Conservation (phyloP, 23 tunicate species). For the Phallusia fumigata region DNA sequence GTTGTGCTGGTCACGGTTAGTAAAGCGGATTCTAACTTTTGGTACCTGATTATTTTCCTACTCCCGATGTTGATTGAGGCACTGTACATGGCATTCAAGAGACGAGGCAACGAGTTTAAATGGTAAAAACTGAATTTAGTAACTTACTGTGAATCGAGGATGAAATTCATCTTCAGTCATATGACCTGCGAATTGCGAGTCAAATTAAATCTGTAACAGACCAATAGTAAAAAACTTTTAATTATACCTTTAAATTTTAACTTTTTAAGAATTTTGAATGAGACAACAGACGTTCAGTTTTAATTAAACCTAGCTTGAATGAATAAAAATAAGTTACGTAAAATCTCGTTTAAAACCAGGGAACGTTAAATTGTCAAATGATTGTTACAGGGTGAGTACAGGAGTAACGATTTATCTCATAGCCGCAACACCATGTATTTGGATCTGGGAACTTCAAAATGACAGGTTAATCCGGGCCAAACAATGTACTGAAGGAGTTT, state of each 20-base stretch:
- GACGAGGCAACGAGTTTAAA: conserved; percentile 51
- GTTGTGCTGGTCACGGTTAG: conserved; percentile 72
- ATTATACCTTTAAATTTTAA: no score
- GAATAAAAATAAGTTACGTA: no score
- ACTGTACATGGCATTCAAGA: conserved; percentile 28
- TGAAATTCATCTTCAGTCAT: no score
- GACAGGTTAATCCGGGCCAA: not conserved
- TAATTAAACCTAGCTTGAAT: no score
- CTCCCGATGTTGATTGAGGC: conserved; percentile 58
- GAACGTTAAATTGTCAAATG: no score
- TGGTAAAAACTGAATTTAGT: conserved; percentile 55
- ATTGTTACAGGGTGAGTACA: conserved; percentile 63
- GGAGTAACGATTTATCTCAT: conserved; percentile 59
- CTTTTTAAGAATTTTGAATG: no score
- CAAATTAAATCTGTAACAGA: no score
- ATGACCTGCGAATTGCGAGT: no score
- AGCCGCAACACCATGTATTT: conserved; percentile 67
- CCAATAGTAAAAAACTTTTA: no score
- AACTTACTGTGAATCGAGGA: no score
- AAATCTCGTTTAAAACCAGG: no score
- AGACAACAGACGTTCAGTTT: no score
- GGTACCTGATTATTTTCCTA: conserved; percentile 59
- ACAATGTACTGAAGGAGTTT: not conserved
- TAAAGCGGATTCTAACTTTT: conserved; percentile 20
- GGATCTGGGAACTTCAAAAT: conserved; percentile 69